These are phyloP conservation scores for Crambe crambe DNA, from an alignment of 37 sponge, comb jelly and placozoan genomes.

Conservation along the genomic window DNA sequence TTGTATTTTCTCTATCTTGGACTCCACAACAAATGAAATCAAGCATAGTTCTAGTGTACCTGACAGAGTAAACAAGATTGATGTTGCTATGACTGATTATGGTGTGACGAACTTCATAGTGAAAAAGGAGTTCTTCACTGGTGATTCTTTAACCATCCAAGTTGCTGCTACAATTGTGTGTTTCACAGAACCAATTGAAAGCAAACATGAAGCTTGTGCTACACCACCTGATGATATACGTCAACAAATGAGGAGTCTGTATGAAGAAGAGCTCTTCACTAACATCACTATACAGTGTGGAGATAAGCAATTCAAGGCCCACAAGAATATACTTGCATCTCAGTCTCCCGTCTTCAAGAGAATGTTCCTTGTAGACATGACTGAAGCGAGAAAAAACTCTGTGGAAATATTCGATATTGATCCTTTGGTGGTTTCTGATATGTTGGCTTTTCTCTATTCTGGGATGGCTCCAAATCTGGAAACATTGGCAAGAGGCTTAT, in stretches of 20 bases:
- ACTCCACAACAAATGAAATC: neutral
- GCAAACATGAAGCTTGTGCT: neutral
- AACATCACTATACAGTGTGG: neutral
- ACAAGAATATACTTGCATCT: conserved; percentile 1
- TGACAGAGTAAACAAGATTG: neutral
- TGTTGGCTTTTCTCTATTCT: neutral
- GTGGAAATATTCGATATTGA: conserved; percentile 3
- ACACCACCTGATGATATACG: neutral
- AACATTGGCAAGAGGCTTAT: neutral
- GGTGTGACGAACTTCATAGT: neutral
- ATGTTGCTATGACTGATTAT: too few relatives aligned
- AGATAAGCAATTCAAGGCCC: neutral
- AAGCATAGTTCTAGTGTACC: neutral
- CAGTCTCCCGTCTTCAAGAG: neutral
- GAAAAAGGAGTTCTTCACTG: neutral
- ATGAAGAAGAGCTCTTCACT: neutral
- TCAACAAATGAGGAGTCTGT: neutral
- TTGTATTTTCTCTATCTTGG: neutral
- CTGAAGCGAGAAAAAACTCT: neutral
- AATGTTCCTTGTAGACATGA: conserved; percentile 4
- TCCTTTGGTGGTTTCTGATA: neutral
- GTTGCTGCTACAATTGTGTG: neutral
- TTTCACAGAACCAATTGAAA: neutral
- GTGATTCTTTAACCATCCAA: neutral
- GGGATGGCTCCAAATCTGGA: conserved; percentile 3